Evolutionary conservation across 2,888 invertebrate genomes (phyloP).

Genomic region (Cylindroiulus punctatus): DNA sequence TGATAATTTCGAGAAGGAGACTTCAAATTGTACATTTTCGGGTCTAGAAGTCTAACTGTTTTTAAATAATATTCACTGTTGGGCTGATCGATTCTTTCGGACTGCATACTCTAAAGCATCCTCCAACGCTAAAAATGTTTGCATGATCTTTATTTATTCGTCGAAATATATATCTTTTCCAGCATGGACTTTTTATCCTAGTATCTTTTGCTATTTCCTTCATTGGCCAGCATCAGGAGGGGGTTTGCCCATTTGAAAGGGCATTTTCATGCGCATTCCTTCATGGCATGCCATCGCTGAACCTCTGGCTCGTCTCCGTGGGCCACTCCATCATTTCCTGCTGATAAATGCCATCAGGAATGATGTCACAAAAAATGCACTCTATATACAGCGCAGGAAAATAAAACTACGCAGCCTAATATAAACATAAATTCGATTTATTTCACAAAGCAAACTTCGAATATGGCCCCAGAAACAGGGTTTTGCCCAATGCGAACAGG

Average conservation of each 20-base stretch:
- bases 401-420: slow-evolving; percentile 20
- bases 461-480: background rate
- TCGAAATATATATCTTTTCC: background rate
- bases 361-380: slow-evolving; percentile 45
- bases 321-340: slow-evolving; percentile 47
- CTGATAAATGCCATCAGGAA: slow-evolving; percentile 47
- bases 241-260: background rate
- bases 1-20: too few relatives aligned
- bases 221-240: slow-evolving; percentile 25
- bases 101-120: background rate
- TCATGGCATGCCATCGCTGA: slow-evolving; percentile 22
- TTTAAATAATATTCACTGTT: background rate
- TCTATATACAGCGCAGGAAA: slow-evolving; percentile 36
- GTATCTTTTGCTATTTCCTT: background rate
- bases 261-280: slow-evolving; percentile 9
- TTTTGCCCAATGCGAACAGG: background rate
- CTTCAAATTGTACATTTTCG: too few relatives aligned
- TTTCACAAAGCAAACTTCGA: slow-evolving; percentile 9
- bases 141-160: slow-evolving; percentile 15
- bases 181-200: background rate
- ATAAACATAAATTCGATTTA: slow-evolving; percentile 47
- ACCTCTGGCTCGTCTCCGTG: slow-evolving; percentile 29
- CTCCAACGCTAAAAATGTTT: background rate
- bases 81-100: background rate
- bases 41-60: background rate